Evolutionary conservation across 2,797 vertebrate genomes (phyloP).

Genomic region (Aphelocoma californica): DNA sequence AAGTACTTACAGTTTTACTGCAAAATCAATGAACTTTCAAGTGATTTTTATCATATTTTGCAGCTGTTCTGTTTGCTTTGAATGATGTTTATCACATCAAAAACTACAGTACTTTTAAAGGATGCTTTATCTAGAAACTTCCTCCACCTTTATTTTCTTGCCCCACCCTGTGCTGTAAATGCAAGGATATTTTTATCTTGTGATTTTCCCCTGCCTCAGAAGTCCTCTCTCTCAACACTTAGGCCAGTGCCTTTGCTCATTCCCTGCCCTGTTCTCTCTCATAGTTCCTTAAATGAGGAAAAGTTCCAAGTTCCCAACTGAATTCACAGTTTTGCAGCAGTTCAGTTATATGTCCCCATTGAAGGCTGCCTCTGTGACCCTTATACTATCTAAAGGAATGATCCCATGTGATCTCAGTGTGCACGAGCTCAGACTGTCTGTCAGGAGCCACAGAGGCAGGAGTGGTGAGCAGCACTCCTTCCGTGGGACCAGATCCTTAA

Average conservation of each 20-base stretch:
- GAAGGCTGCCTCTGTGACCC: background rate
- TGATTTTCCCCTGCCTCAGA: background rate
- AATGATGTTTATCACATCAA: slow-evolving; percentile 69
- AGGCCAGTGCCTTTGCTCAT: background rate
- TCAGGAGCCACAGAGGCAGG: background rate
- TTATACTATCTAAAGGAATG: background rate
- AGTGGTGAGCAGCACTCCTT: background rate
- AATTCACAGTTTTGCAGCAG: background rate
- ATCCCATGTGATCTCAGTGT: background rate
- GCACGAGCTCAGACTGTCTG: background rate
- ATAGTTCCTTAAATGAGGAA: background rate
- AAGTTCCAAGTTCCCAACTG: background rate
- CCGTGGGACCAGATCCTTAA: background rate
- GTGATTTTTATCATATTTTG: slow-evolving; percentile 81
- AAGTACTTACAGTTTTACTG: slow-evolving; percentile 82
- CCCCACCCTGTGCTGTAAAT: background rate
- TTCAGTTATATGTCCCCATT: background rate
- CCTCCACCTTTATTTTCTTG: slow-evolving; percentile 41
- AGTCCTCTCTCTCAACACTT: background rate
- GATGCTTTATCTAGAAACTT: slow-evolving; percentile 62
- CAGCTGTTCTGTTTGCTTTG: slow-evolving; percentile 77
- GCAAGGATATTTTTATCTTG: background rate
- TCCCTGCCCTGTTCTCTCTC: background rate
- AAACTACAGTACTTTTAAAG: slow-evolving; percentile 58
- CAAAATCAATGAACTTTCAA: slow-evolving; percentile 85